Percentiles rank a stretch among this genome's conserved stretches.
phyloP scores from a whole-genome alignment of 1,140 invertebrate genomes.

The Meloidogyne hapla region DNA sequence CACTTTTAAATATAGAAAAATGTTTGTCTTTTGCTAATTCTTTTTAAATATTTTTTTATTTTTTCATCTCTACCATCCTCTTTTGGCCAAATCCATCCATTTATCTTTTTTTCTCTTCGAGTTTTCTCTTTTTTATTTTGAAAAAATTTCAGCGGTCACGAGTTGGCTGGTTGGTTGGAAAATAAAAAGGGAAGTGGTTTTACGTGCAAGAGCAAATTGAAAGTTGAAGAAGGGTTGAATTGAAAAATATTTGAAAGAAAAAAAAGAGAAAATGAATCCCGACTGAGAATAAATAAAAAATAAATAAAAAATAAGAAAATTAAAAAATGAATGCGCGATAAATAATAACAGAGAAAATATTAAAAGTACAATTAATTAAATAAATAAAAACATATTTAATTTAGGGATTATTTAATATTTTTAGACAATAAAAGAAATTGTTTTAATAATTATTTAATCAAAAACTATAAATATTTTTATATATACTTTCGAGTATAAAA shows the following conservation, averaged over 20 bases:
- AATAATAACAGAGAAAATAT: background rate
- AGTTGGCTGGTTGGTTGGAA: background rate
- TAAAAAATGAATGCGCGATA: background rate
- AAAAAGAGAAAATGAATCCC: background rate
- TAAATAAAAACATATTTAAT: no score
- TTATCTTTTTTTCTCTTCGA: background rate
- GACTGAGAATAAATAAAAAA: background rate
- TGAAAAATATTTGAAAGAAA: background rate
- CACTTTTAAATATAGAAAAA: background rate
- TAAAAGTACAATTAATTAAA: no score
- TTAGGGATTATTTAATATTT: no score
- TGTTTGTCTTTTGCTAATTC: background rate
- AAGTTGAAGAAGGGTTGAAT: background rate
- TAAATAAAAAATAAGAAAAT: background rate
- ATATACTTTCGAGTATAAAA: no score
- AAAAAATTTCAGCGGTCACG: background rate
- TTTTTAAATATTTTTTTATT: background rate
- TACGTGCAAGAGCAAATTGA: constrained; percentile 9
- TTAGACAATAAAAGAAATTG: no score
- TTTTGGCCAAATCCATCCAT: background rate
- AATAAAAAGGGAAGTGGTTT: background rate
- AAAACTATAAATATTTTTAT: no score
- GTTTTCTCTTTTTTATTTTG: no score
- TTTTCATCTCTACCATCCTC: background rate
- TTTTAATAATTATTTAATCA: no score